phyloP scores from a whole-genome alignment of 2,113 vertebrate genomes.

The Phoxinus phoxinus region DNA sequence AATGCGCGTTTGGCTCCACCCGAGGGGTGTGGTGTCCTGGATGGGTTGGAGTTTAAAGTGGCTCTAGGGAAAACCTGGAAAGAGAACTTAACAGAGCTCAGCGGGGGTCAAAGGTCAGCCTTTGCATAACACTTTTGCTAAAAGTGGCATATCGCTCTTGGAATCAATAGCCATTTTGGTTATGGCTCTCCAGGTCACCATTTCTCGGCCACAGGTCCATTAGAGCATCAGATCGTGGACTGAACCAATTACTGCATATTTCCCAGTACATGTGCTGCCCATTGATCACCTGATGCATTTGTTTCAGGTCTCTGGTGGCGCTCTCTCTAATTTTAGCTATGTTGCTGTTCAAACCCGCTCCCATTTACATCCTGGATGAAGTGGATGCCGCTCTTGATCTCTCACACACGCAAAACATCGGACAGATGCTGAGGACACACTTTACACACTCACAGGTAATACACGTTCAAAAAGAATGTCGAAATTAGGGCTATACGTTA shows the following conservation, averaged over 20 bases:
- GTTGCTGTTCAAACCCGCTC: slow-evolving; percentile 97
- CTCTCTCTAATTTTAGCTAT: slow-evolving; percentile 94
- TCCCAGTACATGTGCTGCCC: neutral
- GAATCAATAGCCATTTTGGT: slow-evolving; percentile 21
- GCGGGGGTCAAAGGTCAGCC: slow-evolving; percentile 84
- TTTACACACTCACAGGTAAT: slow-evolving; percentile 91
- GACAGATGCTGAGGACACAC: slow-evolving; percentile 92
- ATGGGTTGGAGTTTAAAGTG: slow-evolving; percentile 91
- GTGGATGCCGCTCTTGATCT: slow-evolving; percentile 97
- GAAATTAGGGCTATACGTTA: neutral
- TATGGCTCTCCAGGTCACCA: slow-evolving; percentile 17
- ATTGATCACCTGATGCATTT: neutral
- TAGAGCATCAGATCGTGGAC: slow-evolving; percentile 7
- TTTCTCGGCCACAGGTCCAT: slow-evolving; percentile 17
- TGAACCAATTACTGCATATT: neutral
- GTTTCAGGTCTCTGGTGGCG: slow-evolving; percentile 89
- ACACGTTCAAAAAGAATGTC: neutral
- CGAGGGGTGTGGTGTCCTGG: slow-evolving; percentile 75
- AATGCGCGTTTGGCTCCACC: slow-evolving; percentile 83
- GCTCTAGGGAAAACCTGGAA: slow-evolving; percentile 96
- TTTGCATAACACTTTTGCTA: neutral
- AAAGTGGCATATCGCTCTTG: neutral
- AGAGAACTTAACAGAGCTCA: slow-evolving; percentile 95
- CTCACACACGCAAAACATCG: slow-evolving; percentile 97
- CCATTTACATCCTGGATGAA: slow-evolving; percentile 96